Conservation (phyloP, 2,888 invertebrate species). For the Sinotaia quadrata region DNA sequence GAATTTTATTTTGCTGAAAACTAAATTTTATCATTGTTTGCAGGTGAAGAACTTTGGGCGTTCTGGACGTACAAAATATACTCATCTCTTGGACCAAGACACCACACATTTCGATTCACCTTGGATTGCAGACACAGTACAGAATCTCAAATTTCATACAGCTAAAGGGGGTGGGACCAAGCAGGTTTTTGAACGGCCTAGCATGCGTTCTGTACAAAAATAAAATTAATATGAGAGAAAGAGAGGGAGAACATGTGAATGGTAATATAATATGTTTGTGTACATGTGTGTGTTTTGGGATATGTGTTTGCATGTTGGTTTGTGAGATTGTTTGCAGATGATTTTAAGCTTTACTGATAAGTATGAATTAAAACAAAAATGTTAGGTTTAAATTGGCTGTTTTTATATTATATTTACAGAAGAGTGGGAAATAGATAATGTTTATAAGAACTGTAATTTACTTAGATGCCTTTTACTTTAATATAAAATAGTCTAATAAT, state of each 20-base stretch:
- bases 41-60: slow-evolving; percentile 98
- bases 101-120: slow-evolving; percentile 98
- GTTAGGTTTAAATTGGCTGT: no score
- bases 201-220: slow-evolving; percentile 40
- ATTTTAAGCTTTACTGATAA: not conserved
- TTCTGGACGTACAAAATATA: slow-evolving; percentile 98
- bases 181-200: slow-evolving; percentile 90
- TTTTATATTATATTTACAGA: no score
- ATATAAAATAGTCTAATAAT: no score
- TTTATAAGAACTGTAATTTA: not conserved
- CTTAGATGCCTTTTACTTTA: not conserved
- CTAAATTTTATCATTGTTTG: not conserved
- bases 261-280: slow-evolving; percentile 1
- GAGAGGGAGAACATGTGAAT: no score
- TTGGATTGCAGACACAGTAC: slow-evolving; percentile 93
- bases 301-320: not conserved
- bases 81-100: slow-evolving; percentile 98
- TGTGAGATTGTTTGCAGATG: not conserved
- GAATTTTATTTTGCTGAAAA: not conserved
- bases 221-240: slow-evolving; percentile 1
- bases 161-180: slow-evolving; percentile 94
- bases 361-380: no score
- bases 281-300: slow-evolving; percentile 8
- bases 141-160: slow-evolving; percentile 88
- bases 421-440: not conserved